Evolutionary conservation across 2,113 vertebrate genomes (phyloP).

Genomic region (Gnathonemus longibarbis): DNA sequence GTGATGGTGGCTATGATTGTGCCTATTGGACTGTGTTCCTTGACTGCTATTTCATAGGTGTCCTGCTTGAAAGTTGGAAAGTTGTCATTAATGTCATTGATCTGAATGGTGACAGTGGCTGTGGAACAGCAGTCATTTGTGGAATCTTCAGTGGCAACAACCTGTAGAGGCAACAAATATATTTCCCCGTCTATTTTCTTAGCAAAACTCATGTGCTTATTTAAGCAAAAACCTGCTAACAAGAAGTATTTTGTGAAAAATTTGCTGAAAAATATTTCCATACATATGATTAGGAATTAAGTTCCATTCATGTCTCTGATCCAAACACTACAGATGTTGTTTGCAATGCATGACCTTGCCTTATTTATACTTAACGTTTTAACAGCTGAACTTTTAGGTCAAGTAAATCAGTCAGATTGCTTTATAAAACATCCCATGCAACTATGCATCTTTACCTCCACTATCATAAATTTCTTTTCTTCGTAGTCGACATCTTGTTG

Average conservation of each 20-base stretch:
- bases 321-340: not conserved
- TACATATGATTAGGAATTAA: not conserved
- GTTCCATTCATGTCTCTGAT: not conserved
- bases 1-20: conserved; percentile 51
- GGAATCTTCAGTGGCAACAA: conserved; percentile 66
- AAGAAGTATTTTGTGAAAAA: not conserved
- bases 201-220: not conserved
- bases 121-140: conserved; percentile 33
- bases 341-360: not conserved
- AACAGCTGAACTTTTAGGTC: not conserved
- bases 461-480: conserved; percentile 47
- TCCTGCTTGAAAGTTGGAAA: conserved; percentile 62
- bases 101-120: conserved; percentile 66
- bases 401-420: not conserved
- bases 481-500: conserved; percentile 73
- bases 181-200: not conserved
- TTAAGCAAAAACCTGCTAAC: not conserved
- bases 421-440: not conserved
- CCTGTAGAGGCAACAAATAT: conserved; percentile 49
- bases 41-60: conserved; percentile 52
- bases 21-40: conserved; percentile 62
- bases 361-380: not conserved
- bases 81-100: conserved; percentile 80
- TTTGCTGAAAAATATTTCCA: not conserved
- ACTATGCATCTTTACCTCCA: conserved; percentile 60